Evolutionary conservation across 2,797 vertebrate genomes (phyloP), one percentile per base, ranked within the genome.

Genomic region (Hypotaenidia okinawae): DNA sequence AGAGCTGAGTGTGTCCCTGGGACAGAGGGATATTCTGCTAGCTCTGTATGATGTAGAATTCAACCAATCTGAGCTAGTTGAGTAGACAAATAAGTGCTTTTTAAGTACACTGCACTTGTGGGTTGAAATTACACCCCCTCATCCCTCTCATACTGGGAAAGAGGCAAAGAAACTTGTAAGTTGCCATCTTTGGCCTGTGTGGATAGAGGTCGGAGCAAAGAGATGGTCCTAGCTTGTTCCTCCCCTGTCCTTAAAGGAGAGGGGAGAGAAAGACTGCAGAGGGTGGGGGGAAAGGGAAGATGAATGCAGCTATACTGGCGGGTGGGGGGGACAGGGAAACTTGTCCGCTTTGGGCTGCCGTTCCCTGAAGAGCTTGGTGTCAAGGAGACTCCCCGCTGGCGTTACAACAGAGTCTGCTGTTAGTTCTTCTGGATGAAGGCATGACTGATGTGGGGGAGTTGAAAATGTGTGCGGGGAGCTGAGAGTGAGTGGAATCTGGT

Each of bases 401-500:
- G 43, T 74, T 91, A 95, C 74, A 63, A 79, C 84, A 74, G 69
- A 96, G 88, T 79, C 78, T 70, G 24, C 74, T 57, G 54, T 64
- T 91, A 96, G 72, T 79, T 97, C 59, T 87, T 74, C 74, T 96
- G 84, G 76, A 73, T 96, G 90, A 74, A 83, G 79, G 79, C 90
- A 54, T 97, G 94, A 94, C 75, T 96, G 95, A 77, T 96, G 86
- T 93, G 94, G 95, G 94, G 87, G 70, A 95, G 78, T 63, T 92
- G 72, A 69, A 84, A 86, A 77, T 95, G 96, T 91, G 77, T 95
- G 96, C 0, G 64, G 67, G 81, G 94, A 95, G 59, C 90, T 93
- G 94, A 96, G 91, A 95, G 68, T 93, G 89, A 97, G 93, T 97
- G 88, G 93, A 96, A 85, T 96, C 47, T 87, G 94, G 82, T 93